phyloP scores from a whole-genome alignment of 2,113 vertebrate genomes.

The Lipophrys pholis region DNA sequence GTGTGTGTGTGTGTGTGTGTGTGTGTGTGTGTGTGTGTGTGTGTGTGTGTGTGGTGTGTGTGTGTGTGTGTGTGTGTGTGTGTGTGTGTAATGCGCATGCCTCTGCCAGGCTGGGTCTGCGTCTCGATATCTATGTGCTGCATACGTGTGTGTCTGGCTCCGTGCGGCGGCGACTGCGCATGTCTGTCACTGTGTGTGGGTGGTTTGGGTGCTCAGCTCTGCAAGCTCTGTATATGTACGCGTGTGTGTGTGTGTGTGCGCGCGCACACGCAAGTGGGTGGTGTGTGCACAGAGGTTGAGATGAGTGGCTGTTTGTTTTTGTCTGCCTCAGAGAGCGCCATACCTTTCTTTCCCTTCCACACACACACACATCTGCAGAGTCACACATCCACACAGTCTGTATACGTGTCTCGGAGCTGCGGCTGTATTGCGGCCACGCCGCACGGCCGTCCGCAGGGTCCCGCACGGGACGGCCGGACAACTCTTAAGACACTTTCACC shows the following conservation, averaged over 20 bases:
- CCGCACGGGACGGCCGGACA: constrained; percentile 31
- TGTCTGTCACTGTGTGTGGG: constrained; percentile 76
- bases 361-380: constrained; percentile 51
- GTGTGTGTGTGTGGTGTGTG: no score
- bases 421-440: constrained; percentile 6
- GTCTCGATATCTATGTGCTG: constrained; percentile 74
- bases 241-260: constrained; percentile 25
- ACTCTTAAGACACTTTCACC: constrained; percentile 2
- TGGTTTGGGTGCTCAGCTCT: constrained; percentile 72
- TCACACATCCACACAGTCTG: constrained; percentile 30
- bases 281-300: constrained; percentile 66
- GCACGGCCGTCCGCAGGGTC: not conserved
- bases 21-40: constrained; percentile 8
- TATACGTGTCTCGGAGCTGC: constrained; percentile 25
- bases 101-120: constrained; percentile 60
- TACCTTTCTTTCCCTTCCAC: constrained; percentile 39
- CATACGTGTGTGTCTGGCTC: constrained; percentile 74
- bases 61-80: constrained; percentile 38
- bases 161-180: constrained; percentile 61
- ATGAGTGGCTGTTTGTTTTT: constrained; percentile 79
- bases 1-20: constrained; percentile 40
- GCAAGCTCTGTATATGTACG: constrained; percentile 51
- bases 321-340: constrained; percentile 66
- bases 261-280: constrained; percentile 42
- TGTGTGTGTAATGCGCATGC: constrained; percentile 58